These are phyloP conservation scores for Drosophila truncata DNA, from an alignment of 1,140 invertebrate genomes.

Conservation along the genomic window DNA sequence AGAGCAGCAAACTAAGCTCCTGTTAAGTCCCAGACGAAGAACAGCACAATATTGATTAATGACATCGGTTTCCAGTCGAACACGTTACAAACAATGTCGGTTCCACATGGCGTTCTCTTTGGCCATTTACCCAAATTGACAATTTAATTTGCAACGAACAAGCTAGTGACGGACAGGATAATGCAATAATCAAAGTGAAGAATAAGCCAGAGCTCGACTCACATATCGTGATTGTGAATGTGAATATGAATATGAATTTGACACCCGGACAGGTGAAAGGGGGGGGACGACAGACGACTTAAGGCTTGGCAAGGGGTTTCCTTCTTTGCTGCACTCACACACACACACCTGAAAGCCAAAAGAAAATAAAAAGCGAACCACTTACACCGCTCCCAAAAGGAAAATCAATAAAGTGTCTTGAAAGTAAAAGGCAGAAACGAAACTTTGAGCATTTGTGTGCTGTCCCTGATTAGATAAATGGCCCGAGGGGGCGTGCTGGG, in stretches of 20 bases:
- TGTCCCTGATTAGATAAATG: slow-evolving; percentile 73
- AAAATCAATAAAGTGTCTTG: slow-evolving; percentile 76
- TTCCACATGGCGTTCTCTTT: slow-evolving; percentile 42
- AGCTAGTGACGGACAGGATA: slow-evolving; percentile 71
- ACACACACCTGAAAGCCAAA: slow-evolving; percentile 56
- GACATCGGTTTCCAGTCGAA: slow-evolving; percentile 31
- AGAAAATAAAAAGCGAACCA: slow-evolving; percentile 34
- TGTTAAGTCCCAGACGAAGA: slow-evolving; percentile 2
- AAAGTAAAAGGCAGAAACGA: slow-evolving; percentile 62
- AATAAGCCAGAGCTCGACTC: slow-evolving; percentile 34
- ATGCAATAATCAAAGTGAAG: slow-evolving; percentile 70
- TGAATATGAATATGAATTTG: slow-evolving; percentile 54
- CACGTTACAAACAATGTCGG: slow-evolving; percentile 9
- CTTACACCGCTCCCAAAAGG: slow-evolving; percentile 37
- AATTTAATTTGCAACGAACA: slow-evolving; percentile 75
- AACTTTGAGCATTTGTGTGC: slow-evolving; percentile 64
- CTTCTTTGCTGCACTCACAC: slow-evolving; percentile 4
- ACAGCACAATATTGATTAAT: slow-evolving; percentile 40
- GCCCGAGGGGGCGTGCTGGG: not conserved
- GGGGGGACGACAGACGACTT: too few species aligned
- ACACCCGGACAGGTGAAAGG: slow-evolving; percentile 41
- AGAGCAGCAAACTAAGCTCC: slow-evolving; percentile 25
- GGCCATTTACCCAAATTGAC: slow-evolving; percentile 67
- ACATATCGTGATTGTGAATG: slow-evolving; percentile 47
- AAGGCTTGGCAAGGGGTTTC: not conserved